phyloP scores from a whole-genome alignment of 2,797 vertebrate species.

The Hippoglossus hippoglossus region DNA sequence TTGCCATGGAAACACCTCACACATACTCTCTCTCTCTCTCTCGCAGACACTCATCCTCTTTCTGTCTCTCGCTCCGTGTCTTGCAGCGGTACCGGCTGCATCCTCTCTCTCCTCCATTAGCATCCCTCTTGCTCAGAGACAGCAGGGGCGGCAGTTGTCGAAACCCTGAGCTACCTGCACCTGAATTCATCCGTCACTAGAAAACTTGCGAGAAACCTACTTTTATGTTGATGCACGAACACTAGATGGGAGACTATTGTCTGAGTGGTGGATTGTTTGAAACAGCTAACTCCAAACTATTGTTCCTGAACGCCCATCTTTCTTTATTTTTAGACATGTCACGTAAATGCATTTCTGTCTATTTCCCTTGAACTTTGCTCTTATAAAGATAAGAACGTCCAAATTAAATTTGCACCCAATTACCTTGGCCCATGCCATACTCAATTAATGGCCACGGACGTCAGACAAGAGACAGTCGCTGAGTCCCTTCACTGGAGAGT shows the following conservation, averaged over 20 bases:
- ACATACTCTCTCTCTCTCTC: constrained; percentile 48
- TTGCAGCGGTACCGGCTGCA: constrained; percentile 73
- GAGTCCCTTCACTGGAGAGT: constrained; percentile 46
- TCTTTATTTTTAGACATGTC: constrained; percentile 26
- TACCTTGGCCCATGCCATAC: constrained; percentile 36
- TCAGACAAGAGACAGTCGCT: constrained; percentile 52
- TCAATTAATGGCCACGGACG: constrained; percentile 66
- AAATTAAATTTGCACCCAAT: constrained; percentile 69
- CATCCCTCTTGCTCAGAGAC: constrained; percentile 62
- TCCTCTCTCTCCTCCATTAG: constrained; percentile 68
- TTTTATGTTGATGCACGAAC: background rate
- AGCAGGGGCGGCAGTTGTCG: constrained; percentile 31
- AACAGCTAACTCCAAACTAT: constrained; percentile 15
- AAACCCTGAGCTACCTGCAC: constrained; percentile 14
- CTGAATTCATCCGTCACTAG: constrained; percentile 27
- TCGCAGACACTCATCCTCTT: constrained; percentile 51
- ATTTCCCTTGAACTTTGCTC: constrained; percentile 53
- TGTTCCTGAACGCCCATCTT: background rate
- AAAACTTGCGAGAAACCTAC: constrained; percentile 15
- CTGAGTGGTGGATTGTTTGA: constrained; percentile 4
- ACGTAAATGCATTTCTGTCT: constrained; percentile 18
- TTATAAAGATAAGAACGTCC: constrained; percentile 39
- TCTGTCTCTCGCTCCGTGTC: constrained; percentile 36
- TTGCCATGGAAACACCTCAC: constrained; percentile 81
- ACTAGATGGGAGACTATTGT: background rate